Percentiles rank a stretch among this genome's conserved stretches.
Conservation (phyloP, 2,113 vertebrate genomes). For the Eulemur rufifrons region DNA sequence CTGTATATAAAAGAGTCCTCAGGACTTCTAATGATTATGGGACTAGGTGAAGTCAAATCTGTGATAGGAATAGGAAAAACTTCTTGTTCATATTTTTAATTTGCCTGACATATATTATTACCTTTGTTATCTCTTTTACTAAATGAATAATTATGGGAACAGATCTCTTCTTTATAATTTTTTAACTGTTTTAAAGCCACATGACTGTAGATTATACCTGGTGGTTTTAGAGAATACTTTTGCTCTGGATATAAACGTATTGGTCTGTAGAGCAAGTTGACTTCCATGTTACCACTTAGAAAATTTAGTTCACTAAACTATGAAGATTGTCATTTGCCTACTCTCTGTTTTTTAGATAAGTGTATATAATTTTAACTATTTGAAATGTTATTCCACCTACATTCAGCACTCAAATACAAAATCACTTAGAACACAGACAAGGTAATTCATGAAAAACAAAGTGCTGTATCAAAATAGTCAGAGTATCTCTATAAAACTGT, state of each 20-base stretch:
- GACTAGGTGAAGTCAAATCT: not conserved
- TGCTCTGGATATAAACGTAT: not conserved
- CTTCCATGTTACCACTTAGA: conserved; percentile 34
- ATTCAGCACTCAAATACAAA: conserved; percentile 65
- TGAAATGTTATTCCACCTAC: conserved; percentile 78
- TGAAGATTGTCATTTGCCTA: conserved; percentile 61
- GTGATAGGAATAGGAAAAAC: not conserved
- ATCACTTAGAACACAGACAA: conserved; percentile 69
- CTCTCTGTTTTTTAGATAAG: conserved; percentile 61
- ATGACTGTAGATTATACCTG: not conserved
- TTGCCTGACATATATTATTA: not conserved
- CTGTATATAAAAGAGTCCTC: not conserved
- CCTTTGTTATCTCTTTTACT: not conserved
- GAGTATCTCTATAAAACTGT: conserved; percentile 61
- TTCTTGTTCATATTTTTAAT: not conserved
- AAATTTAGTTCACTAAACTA: conserved; percentile 49
- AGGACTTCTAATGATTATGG: not conserved
- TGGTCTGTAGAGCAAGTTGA: conserved; percentile 13
- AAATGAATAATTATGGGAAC: not conserved
- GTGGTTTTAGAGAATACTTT: not conserved
- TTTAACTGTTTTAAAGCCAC: not conserved
- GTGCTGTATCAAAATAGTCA: conserved; percentile 65
- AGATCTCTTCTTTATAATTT: not conserved
- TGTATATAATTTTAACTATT: conserved; percentile 77
- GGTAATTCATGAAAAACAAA: conserved; percentile 75